Conservation (phyloP, 2,797 vertebrate species). For the Lacerta agilis region DNA sequence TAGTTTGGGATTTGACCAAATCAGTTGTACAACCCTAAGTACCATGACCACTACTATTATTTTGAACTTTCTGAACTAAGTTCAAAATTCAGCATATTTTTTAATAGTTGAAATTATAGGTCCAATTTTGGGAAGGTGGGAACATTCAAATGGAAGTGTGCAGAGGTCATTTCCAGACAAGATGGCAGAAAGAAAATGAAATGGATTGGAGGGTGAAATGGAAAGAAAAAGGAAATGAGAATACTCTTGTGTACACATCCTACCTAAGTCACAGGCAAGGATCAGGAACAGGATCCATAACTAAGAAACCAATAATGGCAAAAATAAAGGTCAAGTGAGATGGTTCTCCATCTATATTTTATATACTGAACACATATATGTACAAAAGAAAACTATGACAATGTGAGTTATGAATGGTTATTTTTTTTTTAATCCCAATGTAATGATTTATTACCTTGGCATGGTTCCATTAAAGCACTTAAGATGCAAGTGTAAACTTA, state of each 20-base stretch:
- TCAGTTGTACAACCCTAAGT: too few species aligned
- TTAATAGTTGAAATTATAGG: background rate
- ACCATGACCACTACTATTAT: too few species aligned
- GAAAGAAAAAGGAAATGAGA: background rate
- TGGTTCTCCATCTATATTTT: background rate
- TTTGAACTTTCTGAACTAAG: too few species aligned
- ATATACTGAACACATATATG: background rate
- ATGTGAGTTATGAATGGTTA: background rate
- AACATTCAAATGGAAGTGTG: background rate
- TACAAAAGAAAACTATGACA: background rate
- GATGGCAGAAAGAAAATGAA: background rate
- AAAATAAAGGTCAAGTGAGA: background rate
- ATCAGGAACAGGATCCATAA: background rate
- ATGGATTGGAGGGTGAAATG: background rate
- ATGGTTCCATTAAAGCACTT: slow-evolving; percentile 18
- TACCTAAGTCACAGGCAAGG: background rate
- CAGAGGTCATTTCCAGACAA: background rate
- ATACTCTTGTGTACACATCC: background rate
- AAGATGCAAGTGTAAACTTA: slow-evolving; percentile 6
- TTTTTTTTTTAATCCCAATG: background rate
- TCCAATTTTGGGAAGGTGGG: background rate
- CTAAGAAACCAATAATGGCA: background rate
- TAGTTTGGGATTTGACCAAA: too few species aligned
- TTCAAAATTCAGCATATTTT: too few species aligned
- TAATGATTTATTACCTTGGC: background rate